phyloP scores from a whole-genome alignment of 2,797 vertebrate species.

The Bucorvus abyssinicus region DNA sequence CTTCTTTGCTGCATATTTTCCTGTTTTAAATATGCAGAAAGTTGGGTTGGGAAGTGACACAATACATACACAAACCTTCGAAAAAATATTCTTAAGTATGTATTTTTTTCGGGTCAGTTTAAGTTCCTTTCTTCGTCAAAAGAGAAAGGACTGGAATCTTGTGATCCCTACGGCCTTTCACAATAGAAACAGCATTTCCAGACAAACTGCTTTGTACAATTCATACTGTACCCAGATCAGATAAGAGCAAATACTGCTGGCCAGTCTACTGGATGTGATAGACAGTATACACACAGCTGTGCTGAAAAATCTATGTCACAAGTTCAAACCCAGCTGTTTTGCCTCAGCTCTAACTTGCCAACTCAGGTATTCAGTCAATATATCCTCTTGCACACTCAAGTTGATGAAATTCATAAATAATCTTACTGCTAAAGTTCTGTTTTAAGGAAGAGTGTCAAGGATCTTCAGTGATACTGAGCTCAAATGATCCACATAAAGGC shows the following conservation, averaged over 20 bases:
- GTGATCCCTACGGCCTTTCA: background rate
- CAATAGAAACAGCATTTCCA: slow-evolving; percentile 38
- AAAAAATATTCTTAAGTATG: background rate
- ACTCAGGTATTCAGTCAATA: background rate
- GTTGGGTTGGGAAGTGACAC: background rate
- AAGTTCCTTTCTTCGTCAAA: slow-evolving; percentile 1
- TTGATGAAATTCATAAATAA: background rate
- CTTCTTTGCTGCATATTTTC: slow-evolving; percentile 95
- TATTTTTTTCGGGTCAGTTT: background rate
- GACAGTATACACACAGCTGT: background rate
- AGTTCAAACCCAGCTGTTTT: background rate
- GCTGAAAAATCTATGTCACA: background rate
- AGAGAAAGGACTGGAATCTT: slow-evolving; percentile 22
- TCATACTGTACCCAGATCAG: slow-evolving; percentile 30
- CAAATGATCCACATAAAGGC: background rate
- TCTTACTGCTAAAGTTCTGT: background rate
- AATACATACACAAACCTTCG: background rate
- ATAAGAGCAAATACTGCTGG: slow-evolving; percentile 29
- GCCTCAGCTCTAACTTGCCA: background rate
- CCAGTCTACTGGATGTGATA: background rate
- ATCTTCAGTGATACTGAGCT: background rate
- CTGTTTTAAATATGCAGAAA: slow-evolving; percentile 64
- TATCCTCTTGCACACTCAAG: background rate
- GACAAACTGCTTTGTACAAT: slow-evolving; percentile 21
- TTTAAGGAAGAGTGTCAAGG: background rate